Base-by-base conservation (phyloP, 2,888 invertebrate genomes). In the Xylocampa areola region DNA sequence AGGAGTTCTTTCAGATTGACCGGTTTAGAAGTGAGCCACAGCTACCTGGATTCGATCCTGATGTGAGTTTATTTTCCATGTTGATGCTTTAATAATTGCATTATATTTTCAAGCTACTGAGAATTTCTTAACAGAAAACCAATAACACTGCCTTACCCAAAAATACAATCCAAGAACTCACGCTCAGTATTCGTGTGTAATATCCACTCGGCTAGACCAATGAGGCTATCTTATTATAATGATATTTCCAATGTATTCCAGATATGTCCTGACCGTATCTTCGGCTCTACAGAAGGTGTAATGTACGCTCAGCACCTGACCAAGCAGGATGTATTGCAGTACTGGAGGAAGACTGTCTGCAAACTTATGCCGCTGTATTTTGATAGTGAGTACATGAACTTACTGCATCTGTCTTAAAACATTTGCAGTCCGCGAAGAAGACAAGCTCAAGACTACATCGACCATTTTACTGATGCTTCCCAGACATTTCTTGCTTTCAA, bases 281-380 rank as follows among this genome's bases (percentile, higher is more conserved):
- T 86, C 17, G 95, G 95, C 4, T 94, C 96, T 0, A 95, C 96
- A 0, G 97, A 97, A 84, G 97, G 97, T 0, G 95, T 96, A 0
- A 88, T 94, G 88, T 94, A 94, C 73, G 94, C 95, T 0, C 96
- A 96, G 68, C 90, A 90, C 30, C 77, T 97, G 0, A 91, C 89
- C 0, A 95, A 95, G 64, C 86, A 94, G 7, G 94, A 95, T 16
- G 91, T 94, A 0, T 78, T 97, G 0, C 86, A 91, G 8, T 96
- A 96, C 76, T 96, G 96, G 94, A 92, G 96, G 44, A 96, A 96
- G 74, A 95, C 96, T 0, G 90, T 96, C 4, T 97, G 96, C 82
- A 95, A 95, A 80, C 89, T 95, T 0, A 92, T 95, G 74, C 92
- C 95, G 10, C 85, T 96, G 0, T 87, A 94, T 58, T 96, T 92